These are phyloP conservation scores for Smittia sp. DNA, from an alignment of 2,888 invertebrate genomes.

Conservation along the genomic window DNA sequence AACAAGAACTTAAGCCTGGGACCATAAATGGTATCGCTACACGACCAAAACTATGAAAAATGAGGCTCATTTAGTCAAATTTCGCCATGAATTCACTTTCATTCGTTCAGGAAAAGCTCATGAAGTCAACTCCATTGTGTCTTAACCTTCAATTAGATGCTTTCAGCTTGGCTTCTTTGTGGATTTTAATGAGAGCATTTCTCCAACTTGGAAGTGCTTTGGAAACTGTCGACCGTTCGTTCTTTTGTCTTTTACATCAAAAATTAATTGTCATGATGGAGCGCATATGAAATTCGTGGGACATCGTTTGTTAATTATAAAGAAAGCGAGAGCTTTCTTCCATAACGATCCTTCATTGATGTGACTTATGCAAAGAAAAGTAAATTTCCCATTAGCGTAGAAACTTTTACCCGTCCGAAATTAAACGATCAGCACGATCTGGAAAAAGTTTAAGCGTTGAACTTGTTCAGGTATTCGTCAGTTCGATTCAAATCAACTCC, in stretches of 20 bases:
- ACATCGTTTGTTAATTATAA: no score
- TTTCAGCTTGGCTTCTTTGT: background rate
- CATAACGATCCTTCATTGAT: no score
- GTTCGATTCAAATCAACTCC: background rate
- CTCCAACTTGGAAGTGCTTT: background rate
- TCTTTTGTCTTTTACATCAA: no score
- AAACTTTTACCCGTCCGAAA: background rate
- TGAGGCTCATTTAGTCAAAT: background rate
- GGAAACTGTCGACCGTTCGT: background rate
- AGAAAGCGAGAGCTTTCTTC: no score
- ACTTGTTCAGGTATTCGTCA: background rate
- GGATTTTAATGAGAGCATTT: background rate
- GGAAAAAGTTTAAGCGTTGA: background rate
- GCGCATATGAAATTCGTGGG: no score
- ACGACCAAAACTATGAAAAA: background rate
- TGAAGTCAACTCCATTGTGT: background rate
- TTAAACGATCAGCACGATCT: background rate
- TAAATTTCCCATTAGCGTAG: background rate
- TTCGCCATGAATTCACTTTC: background rate
- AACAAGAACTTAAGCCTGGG: background rate
- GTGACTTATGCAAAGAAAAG: no score
- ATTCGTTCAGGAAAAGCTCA: background rate
- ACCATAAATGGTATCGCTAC: background rate
- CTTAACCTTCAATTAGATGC: background rate
- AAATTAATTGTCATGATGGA: no score